Percentiles rank a stretch among this genome's conserved stretches.
Evolutionary conservation across 2,113 vertebrate genomes (phyloP).

Genomic region (Spea multiplicata): DNA sequence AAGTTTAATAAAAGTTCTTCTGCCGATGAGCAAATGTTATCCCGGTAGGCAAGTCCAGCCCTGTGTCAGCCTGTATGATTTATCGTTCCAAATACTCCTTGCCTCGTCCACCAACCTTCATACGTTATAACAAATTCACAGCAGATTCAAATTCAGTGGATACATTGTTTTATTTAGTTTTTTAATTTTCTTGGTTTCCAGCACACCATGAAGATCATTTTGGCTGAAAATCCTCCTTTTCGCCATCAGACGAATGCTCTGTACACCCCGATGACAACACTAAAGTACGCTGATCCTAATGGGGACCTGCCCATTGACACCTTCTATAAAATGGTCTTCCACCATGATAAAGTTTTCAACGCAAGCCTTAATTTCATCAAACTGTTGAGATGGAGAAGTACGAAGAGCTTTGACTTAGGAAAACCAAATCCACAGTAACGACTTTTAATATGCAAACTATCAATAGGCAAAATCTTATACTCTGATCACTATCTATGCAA

Average conservation of each 20-base stretch:
- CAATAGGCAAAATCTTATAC: background rate
- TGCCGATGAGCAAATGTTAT: too few relatives aligned
- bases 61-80: too few relatives aligned
- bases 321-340: slow-evolving; percentile 86
- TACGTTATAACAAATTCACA: too few relatives aligned
- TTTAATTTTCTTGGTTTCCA: slow-evolving; percentile 47
- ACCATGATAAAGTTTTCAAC: slow-evolving; percentile 80
- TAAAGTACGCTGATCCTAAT: slow-evolving; percentile 79
- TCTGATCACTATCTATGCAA: slow-evolving; percentile 40
- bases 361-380: slow-evolving; percentile 83
- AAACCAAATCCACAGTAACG: slow-evolving; percentile 53
- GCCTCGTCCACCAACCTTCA: too few relatives aligned
- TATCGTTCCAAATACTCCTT: too few relatives aligned
- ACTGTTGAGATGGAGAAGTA: slow-evolving; percentile 78
- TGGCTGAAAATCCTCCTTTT: slow-evolving; percentile 77
- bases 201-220: slow-evolving; percentile 79
- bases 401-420: slow-evolving; percentile 73
- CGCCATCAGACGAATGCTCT: slow-evolving; percentile 80
- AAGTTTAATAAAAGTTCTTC: too few relatives aligned
- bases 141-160: too few relatives aligned
- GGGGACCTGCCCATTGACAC: slow-evolving; percentile 81
- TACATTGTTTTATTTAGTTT: background rate
- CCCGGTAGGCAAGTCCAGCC: too few relatives aligned
- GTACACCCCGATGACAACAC: slow-evolving; percentile 81
- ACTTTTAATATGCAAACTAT: background rate